phyloP scores from a whole-genome alignment of 1,140 invertebrate genomes.

The Brachionus calyciflorus region DNA sequence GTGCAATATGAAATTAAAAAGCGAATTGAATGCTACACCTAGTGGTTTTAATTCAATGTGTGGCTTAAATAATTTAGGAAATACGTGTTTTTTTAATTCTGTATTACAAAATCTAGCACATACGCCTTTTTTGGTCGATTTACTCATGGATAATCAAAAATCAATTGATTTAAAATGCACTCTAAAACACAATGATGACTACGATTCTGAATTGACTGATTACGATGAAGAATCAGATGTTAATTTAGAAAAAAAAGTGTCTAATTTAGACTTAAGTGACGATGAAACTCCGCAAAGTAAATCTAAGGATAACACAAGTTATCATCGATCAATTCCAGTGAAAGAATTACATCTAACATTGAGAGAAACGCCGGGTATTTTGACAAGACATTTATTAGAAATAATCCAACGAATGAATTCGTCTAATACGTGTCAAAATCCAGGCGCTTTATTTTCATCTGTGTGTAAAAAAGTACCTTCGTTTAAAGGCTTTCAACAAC shows the following conservation, averaged over 20 bases:
- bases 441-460: neutral
- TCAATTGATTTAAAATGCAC: neutral
- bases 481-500: constrained; percentile 88
- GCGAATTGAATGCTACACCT: neutral
- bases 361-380: neutral
- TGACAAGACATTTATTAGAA: neutral
- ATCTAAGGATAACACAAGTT: neutral
- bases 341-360: neutral
- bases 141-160: neutral
- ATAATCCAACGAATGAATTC: constrained; percentile 10
- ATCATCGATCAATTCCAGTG: constrained; percentile 32
- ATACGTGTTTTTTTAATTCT: constrained; percentile 94
- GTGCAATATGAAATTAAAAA: neutral
- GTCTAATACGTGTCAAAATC: neutral
- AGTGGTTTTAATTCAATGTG: constrained; percentile 2
- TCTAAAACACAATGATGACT: constrained; percentile 37
- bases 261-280: neutral
- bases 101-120: constrained; percentile 70
- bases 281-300: constrained; percentile 29
- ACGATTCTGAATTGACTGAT: constrained; percentile 39
- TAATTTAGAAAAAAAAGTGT: neutral
- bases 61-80: constrained; percentile 74
- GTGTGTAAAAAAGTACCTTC: constrained; percentile 64
- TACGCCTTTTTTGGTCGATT: constrained; percentile 17
- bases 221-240: constrained; percentile 19